Evolutionary conservation across 1,140 invertebrate species (phyloP).

Genomic region (Apis mellifera): DNA sequence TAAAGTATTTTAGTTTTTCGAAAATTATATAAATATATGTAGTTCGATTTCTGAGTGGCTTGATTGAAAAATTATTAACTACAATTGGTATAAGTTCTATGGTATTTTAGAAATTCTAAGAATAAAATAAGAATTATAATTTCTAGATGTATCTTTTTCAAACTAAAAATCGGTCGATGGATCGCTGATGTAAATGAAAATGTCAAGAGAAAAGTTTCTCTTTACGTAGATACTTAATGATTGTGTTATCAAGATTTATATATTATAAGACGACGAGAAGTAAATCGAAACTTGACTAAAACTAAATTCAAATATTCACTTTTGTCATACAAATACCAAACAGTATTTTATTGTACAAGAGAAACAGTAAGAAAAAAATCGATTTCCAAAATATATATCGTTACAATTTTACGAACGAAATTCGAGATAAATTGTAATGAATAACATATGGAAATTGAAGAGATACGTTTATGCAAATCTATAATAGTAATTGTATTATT

Average conservation of each 20-base stretch:
- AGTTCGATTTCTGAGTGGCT: no score
- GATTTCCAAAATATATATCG: no score
- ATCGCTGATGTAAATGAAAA: not conserved
- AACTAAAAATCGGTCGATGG: not conserved
- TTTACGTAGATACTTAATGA: conserved; percentile 13
- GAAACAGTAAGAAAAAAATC: no score
- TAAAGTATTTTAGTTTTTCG: no score
- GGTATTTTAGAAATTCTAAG: not conserved
- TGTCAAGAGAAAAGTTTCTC: conserved; percentile 16
- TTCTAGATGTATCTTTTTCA: not conserved
- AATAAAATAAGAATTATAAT: not conserved
- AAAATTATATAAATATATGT: no score
- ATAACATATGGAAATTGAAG: no score
- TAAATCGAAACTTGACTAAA: conserved; percentile 11
- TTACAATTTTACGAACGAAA: no score
- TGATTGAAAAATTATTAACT: not conserved
- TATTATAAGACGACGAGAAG: not conserved
- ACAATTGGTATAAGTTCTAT: not conserved
- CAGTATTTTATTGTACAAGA: not conserved
- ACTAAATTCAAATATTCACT: conserved; percentile 40
- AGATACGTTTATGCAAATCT: not conserved
- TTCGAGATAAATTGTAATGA: no score
- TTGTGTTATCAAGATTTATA: conserved; percentile 17
- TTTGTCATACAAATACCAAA: not conserved
- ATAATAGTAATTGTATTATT: not conserved